Evolutionary conservation across 2,797 vertebrate genomes (phyloP), one percentile per base, ranked within the genome.

Genomic region (Alca torda): DNA sequence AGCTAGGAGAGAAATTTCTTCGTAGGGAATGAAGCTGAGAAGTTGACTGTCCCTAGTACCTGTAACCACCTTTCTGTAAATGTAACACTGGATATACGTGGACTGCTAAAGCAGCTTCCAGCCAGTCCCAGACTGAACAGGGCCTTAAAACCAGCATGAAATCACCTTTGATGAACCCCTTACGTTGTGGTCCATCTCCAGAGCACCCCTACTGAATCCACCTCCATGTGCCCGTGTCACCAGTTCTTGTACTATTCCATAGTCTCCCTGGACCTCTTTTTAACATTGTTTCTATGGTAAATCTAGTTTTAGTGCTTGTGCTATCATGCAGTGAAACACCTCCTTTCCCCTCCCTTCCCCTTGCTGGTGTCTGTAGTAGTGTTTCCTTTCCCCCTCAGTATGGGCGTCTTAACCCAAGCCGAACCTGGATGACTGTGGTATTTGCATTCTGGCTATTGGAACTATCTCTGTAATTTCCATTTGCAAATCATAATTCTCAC

Each of bases 401-500:
- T 19, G 43, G 69, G 48, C 3, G 14, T 60, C 80, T 74, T 74
- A 91, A 84, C 51, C 72, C 39, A 26, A 65, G 50, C 75, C 11
- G 30, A 59, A 82, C 69, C 30, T 33, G 60, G 28, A 46, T 90
- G 85, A 88, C 54, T 39, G 50, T 35, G 65, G 23, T 9, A 86
- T 96, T 94, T 96, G 88, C 87, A 90, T 94, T 35, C 64, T 2
- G n/a, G 16, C 56, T 48, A 2, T 56, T 74, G 68, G 80, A 92
- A 35, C 61, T 56, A 48, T 63, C 91, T 90, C 85, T 93, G n/a
- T 91, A 75, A 96, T 96, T 96, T 74, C 85, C 85, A 90, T 90
- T 85, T 94, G 72, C 96, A 92, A 87, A 79, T 93, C 50, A 61
- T 13, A 57, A 61, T 84, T 61, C 89, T 76, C 28, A 17, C 54